These are phyloP conservation scores for Typhlichthys eigenmanni DNA, from an alignment of 2,797 vertebrate species.

Conservation along the genomic window DNA sequence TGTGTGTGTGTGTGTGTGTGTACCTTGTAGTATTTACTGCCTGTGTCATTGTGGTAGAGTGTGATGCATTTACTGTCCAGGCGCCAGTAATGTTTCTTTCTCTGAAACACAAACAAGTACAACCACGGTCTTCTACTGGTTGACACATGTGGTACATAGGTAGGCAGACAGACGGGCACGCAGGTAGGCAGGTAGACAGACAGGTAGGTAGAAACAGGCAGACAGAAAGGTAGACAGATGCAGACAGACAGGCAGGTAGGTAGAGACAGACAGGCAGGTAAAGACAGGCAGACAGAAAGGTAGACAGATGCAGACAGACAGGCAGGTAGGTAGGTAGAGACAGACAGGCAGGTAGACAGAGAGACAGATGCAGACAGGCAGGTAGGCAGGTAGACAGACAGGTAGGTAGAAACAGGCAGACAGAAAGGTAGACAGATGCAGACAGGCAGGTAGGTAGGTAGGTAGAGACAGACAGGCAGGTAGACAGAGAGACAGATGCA, in stretches of 20 bases:
- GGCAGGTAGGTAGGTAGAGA: neutral
- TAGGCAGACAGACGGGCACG: neutral
- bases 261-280: neutral
- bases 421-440: neutral
- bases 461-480: neutral
- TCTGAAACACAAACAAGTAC: slow-evolving; percentile 68
- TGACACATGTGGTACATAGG: neutral
- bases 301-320: neutral
- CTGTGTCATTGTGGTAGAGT: slow-evolving; percentile 93
- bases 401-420: neutral
- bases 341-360: neutral
- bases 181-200: too few species aligned
- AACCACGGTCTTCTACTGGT: neutral
- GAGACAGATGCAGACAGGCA: neutral
- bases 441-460: neutral
- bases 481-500: slow-evolving; percentile 3
- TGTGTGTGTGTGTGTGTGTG: slow-evolving; percentile 17
- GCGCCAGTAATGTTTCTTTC: slow-evolving; percentile 96
- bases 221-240: neutral
- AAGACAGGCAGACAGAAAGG: neutral
- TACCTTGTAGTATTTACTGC: slow-evolving; percentile 98
- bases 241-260: neutral
- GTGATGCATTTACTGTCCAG: slow-evolving; percentile 98
- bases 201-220: neutral
- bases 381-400: neutral